A percentile compares a stretch with the other conserved stretches of the same genome.
Conservation (phyloP, 2,797 vertebrate species). For the Spheniscus humboldti region DNA sequence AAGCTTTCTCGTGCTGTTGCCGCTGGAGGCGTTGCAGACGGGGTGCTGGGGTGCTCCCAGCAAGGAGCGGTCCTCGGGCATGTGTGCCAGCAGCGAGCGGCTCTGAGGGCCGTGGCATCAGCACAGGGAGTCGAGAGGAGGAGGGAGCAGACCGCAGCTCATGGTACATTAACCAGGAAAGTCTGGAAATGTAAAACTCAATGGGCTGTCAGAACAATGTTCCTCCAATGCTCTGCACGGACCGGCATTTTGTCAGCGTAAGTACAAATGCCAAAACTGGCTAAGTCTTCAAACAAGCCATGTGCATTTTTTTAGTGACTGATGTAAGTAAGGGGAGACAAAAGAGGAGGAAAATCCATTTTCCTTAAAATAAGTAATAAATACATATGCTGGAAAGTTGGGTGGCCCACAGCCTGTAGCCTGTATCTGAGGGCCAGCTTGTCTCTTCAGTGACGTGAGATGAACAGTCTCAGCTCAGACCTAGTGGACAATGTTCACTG, state of each 20-base stretch:
- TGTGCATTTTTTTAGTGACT: not conserved
- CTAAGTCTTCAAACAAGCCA: not conserved
- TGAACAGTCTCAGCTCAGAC: not conserved
- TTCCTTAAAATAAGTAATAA: not conserved
- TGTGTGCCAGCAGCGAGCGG: not conserved
- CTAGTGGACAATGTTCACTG: rapidly evolving
- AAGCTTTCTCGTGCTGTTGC: rapidly evolving
- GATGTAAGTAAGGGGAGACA: not conserved
- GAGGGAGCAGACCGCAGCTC: not conserved
- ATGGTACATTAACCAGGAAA: not conserved
- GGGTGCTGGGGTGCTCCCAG: not conserved
- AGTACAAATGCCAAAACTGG: conserved; percentile 23
- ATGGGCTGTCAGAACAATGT: conserved; percentile 58
- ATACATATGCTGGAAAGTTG: not conserved
- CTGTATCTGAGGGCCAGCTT: not conserved
- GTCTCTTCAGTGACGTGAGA: not conserved
- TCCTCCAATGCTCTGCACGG: not conserved
- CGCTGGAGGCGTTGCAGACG: rapidly evolving
- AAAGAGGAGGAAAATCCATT: not conserved
- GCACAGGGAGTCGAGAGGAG: not conserved
- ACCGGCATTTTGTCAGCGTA: conserved; percentile 24
- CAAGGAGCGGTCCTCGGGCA: not conserved
- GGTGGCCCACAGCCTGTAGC: not conserved
- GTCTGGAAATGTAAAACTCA: not conserved
- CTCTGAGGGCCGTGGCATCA: not conserved